Evolutionary conservation across 2,797 vertebrate species (phyloP), one percentile per base, ranked within the genome.

Genomic region (Thaleichthys pacificus): DNA sequence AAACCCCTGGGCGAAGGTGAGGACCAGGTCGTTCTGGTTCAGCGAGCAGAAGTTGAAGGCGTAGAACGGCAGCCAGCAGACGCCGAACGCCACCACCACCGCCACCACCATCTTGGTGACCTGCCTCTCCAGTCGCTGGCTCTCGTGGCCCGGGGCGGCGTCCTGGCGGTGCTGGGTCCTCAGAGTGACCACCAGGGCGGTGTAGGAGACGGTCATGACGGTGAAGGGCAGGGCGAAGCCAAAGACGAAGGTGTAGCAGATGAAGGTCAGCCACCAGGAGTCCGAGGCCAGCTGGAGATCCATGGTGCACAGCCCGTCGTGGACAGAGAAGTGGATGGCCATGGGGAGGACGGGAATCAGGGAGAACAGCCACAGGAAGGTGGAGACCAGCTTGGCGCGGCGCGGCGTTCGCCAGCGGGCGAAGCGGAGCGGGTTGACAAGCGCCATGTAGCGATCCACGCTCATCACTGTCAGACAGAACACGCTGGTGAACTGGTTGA

Each of bases 401-500:
- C 76, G 78, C 0, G 93, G 90, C 0, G 86, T 91, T n/a, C 92
- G 82, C 92, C 92, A 94, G 0, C 56, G 60, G 14, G 89, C 85
- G 3, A 92, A 91, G 4, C 87, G 86, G 0, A 93, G 74, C 0
- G 92, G 92, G 42, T 91, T 58, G 0, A 82, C 85, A 32, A 94
- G 85, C 0, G 89, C 91, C 91, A 93, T 85, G 81, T 91, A 94
- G 7, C 93, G 92, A 74, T 94, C 93, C 0, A 94, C n/a, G 63
- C 93, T 93, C 93, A 94, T 93, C 28, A 76, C 89, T 0, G 92
- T 93, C 42, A 94, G 84, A 24, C 93, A 94, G 81, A 92, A 94
- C 35, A 93, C 88, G 0, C 93, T 94, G 54, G 93, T 94, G 84
- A 94, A 94, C 78, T 94, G 93, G 86, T 94, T 94, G 78, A 93